A percentile compares a stretch with the other conserved stretches of the same genome.
These are phyloP conservation scores for Zoanthus gigantus DNA, from an alignment of 92 coral and sea anemone species.

Conservation along the genomic window DNA sequence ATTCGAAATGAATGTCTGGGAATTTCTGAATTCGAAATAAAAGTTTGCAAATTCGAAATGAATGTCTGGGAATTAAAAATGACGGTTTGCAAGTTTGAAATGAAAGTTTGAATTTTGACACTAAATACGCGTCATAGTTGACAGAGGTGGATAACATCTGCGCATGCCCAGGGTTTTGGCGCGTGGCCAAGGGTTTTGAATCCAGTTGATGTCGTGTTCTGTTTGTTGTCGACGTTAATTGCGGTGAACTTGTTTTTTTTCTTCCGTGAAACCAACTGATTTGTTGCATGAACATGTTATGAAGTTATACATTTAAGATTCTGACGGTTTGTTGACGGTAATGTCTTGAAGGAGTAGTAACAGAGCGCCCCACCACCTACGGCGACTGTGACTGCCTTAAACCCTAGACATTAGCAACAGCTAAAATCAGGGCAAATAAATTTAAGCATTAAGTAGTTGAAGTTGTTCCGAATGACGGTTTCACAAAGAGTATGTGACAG, in stretches of 20 bases:
- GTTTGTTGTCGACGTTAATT: neutral
- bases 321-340: neutral
- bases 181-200: neutral
- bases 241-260: neutral
- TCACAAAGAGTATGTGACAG: neutral
- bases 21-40: no score
- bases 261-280: neutral
- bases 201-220: neutral
- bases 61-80: no score
- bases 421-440: no score
- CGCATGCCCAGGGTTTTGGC: constrained; percentile 10
- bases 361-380: no score
- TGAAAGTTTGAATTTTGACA: no score
- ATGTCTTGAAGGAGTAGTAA: neutral
- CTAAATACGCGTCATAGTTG: no score
- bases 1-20: no score
- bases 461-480: neutral
- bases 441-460: neutral
- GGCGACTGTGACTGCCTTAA: no score
- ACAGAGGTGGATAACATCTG: neutral
- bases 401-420: no score
- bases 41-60: no score
- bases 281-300: neutral
- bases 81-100: no score
- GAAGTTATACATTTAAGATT: neutral